Evolutionary conservation across 37 sponge, comb jelly and placozoan species (phyloP), one percentile per base, ranked within the genome.

Genomic region (Bolinopsis microptera): DNA sequence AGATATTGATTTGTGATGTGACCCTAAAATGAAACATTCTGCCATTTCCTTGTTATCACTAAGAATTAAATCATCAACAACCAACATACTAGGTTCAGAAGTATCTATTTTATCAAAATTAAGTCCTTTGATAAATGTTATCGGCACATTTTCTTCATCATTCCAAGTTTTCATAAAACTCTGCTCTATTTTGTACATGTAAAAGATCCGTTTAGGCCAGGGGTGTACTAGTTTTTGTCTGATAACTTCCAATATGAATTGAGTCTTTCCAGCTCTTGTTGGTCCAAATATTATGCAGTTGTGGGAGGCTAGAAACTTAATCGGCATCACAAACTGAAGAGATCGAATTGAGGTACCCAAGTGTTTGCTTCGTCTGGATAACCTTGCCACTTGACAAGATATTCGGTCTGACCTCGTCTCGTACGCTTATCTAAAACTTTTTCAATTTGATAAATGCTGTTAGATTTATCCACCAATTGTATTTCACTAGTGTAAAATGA

Each of bases 251-350:
- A 80, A 23, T 3, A 80, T 80, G 35, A 80, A 80, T 5, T 80
- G 83, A 3, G 83, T 80, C 23, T 80, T 80, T 38, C 83, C 83
- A 35, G 83, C 33, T 38, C 83, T 38, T 24, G 83, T 80, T 33
- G 31, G 83, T 24, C 83, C 83, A 80, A 80, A 80, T 5, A 80
- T 80, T 5, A 80, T 80, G 36, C 23, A 24, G 83, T 80, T 80
- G 38, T 80, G 83, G 27, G 31, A 35, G 31, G 83, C 83, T 3
- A 80, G 83, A 23, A 80, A 80, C 23, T 80, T 80, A 13, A 80
- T 80, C 2, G 83, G 83, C 83, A 80, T 80, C 38, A 80, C 8
- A 80, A 33, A 3, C 35, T 80, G 83, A 80, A 80, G 16, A 80
- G 36, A 35, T 80, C 83, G 5, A 3, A 13, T 36, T 80, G 83